Evolutionary conservation across 2,113 vertebrate species (phyloP).

Genomic region (Chelonoidis abingdonii): DNA sequence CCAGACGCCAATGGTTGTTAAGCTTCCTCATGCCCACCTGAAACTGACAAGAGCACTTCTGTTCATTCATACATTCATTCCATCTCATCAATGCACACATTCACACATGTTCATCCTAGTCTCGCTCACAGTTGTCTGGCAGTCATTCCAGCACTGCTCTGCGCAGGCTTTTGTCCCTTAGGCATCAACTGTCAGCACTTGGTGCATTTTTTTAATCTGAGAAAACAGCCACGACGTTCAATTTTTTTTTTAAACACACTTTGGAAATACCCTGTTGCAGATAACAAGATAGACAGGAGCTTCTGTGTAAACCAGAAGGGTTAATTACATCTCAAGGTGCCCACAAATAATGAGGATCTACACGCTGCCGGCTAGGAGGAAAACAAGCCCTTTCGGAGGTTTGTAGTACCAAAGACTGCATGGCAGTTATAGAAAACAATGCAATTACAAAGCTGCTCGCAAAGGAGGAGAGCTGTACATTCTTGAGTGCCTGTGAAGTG

Average conservation of each 20-base stretch:
- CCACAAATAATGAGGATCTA: conserved; percentile 29
- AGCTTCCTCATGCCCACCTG: background rate
- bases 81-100: background rate
- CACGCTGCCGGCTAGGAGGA: background rate
- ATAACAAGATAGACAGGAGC: conserved; percentile 14
- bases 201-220: conserved; percentile 39
- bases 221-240: conserved; percentile 54
- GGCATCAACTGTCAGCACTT: conserved; percentile 64
- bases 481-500: background rate
- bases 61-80: background rate
- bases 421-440: background rate
- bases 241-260: conserved; percentile 15
- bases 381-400: background rate
- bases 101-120: background rate
- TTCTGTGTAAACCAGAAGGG: background rate
- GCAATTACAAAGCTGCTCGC: background rate
- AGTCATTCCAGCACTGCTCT: background rate
- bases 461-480: background rate
- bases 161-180: conserved; percentile 57
- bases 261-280: conserved; percentile 45
- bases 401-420: background rate
- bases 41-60: background rate
- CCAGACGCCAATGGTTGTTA: background rate
- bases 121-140: background rate
- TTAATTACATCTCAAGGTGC: background rate